Percentiles rank a stretch among this genome's conserved stretches.
These are phyloP conservation scores for Hesperia comma DNA, from an alignment of 2,888 invertebrate species.

Conservation along the genomic window DNA sequence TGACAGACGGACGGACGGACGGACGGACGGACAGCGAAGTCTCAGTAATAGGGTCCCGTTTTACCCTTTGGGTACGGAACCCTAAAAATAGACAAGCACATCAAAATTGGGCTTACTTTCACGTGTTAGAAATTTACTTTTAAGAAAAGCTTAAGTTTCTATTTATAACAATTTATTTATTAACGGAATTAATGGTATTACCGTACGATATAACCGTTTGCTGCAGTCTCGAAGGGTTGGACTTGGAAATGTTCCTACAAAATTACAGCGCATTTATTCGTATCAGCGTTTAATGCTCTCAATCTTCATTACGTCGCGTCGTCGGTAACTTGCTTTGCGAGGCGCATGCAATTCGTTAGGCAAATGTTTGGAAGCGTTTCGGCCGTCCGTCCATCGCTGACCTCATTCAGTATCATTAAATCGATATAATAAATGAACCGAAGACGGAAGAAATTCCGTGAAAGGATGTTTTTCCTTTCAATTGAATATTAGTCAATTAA, in stretches of 20 bases:
- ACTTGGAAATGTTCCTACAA: not conserved
- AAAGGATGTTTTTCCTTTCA: not conserved
- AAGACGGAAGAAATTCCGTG: not conserved
- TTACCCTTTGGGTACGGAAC: too few species aligned
- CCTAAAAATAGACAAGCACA: too few species aligned
- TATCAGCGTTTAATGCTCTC: not conserved
- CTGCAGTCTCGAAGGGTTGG: too few species aligned
- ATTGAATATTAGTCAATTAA: not conserved
- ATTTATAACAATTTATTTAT: too few species aligned
- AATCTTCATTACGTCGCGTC: conserved; percentile 6
- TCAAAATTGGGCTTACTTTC: too few species aligned
- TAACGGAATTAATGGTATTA: too few species aligned
- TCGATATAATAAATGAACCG: conserved; percentile 4
- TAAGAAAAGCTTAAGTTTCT: too few species aligned
- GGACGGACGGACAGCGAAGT: too few species aligned
- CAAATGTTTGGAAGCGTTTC: conserved; percentile 17
- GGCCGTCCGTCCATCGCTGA: conserved; percentile 17
- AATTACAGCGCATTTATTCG: conserved; percentile 6
- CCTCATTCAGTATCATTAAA: conserved; percentile 26
- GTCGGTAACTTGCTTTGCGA: conserved; percentile 7
- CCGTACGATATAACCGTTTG: too few species aligned
- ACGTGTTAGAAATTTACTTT: too few species aligned
- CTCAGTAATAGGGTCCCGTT: too few species aligned
- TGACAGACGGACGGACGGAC: too few species aligned
- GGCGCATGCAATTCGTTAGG: conserved; percentile 13